These are phyloP conservation scores for Mormyrus proboscirostris DNA, from an alignment of 2,797 vertebrate species.

Conservation along the genomic window DNA sequence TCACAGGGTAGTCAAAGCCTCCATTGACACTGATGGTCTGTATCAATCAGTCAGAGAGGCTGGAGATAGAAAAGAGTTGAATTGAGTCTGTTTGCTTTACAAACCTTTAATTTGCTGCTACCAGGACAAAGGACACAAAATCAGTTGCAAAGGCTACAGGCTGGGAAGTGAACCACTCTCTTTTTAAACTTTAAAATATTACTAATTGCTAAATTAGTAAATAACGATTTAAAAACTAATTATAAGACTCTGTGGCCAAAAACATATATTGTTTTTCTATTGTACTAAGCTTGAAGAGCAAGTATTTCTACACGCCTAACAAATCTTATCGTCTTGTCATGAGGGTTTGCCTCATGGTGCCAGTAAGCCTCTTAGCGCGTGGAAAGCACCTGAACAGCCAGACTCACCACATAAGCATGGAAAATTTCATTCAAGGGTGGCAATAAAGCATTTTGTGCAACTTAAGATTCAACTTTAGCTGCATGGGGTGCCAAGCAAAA, in stretches of 20 bases:
- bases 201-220: not conserved
- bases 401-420: not conserved
- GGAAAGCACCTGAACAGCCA: not conserved
- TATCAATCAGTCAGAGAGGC: conserved; percentile 33
- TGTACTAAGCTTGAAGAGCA: not conserved
- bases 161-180: not conserved
- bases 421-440: not conserved
- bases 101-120: not conserved
- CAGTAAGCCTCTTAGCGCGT: not conserved
- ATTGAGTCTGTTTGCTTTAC: conserved; percentile 30
- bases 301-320: not conserved
- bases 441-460: not conserved
- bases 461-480: not conserved
- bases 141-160: not conserved
- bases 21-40: conserved; percentile 29
- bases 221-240: not conserved
- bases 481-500: not conserved
- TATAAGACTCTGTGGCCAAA: not conserved
- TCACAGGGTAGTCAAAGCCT: conserved; percentile 34
- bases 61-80: conserved; percentile 23
- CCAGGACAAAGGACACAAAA: not conserved
- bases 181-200: not conserved
- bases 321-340: not conserved
- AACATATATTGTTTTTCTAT: not conserved
- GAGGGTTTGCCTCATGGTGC: not conserved